Evolutionary conservation across 2,113 vertebrate species (phyloP).

Genomic region (Rhineura floridana): DNA sequence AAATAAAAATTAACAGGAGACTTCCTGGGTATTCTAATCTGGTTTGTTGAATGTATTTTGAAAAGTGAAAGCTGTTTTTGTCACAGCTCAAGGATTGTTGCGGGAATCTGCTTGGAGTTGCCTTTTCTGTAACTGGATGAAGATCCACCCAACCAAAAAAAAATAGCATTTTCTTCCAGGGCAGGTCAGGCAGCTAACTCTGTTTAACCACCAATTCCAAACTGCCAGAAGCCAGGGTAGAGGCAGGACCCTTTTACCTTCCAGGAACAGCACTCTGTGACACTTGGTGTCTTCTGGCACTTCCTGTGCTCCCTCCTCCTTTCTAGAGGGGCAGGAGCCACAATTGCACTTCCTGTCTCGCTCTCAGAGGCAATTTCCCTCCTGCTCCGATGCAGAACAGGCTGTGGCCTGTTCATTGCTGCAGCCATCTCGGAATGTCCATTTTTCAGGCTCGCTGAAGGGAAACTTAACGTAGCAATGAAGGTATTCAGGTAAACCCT

Average conservation of each 20-base stretch:
- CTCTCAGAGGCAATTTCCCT: slow-evolving; percentile 50
- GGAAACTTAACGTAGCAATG: slow-evolving; percentile 42
- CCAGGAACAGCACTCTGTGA: slow-evolving; percentile 6
- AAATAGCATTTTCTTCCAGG: slow-evolving; percentile 14
- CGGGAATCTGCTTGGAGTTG: neutral
- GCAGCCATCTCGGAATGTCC: slow-evolving; percentile 23
- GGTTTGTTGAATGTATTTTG: neutral
- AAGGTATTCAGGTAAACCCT: slow-evolving; percentile 63
- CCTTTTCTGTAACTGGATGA: neutral
- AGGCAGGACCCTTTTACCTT: slow-evolving; percentile 20
- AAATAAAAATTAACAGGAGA: neutral
- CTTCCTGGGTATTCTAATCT: neutral
- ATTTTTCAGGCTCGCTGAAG: slow-evolving; percentile 37
- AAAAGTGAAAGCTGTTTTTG: neutral
- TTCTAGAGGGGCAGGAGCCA: slow-evolving; percentile 49
- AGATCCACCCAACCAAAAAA: neutral
- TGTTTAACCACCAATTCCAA: neutral
- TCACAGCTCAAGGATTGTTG: neutral
- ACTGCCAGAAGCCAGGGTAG: slow-evolving; percentile 25
- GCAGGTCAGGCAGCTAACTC: neutral
- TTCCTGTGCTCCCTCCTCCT: slow-evolving; percentile 38
- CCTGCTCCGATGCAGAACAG: slow-evolving; percentile 43
- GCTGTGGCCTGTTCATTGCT: slow-evolving; percentile 35
- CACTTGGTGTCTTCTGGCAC: slow-evolving; percentile 46
- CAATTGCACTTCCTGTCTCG: slow-evolving; percentile 58